These are phyloP conservation scores for Euglossa dilemma DNA, from an alignment of 1,140 invertebrate species.

Conservation along the genomic window DNA sequence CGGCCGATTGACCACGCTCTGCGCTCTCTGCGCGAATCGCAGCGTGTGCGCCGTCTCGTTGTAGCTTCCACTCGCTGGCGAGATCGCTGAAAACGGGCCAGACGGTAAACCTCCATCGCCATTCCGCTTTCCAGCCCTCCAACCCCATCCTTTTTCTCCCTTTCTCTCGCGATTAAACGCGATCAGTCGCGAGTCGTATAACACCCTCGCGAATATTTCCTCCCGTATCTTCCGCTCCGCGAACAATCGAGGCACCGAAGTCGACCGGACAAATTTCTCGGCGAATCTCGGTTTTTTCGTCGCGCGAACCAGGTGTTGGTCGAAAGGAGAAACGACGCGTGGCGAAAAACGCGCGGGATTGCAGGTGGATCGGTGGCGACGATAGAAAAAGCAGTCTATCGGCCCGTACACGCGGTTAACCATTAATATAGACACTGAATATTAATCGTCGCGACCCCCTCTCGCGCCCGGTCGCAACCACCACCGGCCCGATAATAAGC, in stretches of 20 bases:
- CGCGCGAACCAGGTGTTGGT: background rate
- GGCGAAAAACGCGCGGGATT: background rate
- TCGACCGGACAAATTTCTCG: too few species aligned
- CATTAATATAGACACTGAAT: slow-evolving; percentile 57
- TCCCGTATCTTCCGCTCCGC: too few species aligned
- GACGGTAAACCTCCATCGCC: background rate
- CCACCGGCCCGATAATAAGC: slow-evolving; percentile 57
- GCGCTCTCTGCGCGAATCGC: slow-evolving; percentile 87
- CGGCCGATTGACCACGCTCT: slow-evolving; percentile 87
- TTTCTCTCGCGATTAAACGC: slow-evolving; percentile 12
- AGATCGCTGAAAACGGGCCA: slow-evolving; percentile 84
- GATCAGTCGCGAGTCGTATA: too few species aligned
- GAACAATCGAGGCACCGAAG: too few species aligned
- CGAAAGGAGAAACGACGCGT: slow-evolving; percentile 1
- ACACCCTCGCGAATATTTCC: too few species aligned
- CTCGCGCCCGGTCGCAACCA: background rate
- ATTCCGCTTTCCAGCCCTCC: too few species aligned
- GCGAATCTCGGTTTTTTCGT: too few species aligned
- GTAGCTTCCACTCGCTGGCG: slow-evolving; percentile 86
- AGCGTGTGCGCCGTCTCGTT: slow-evolving; percentile 88
- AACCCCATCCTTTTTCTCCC: too few species aligned
- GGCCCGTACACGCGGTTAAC: slow-evolving; percentile 29
- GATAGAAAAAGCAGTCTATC: too few species aligned
- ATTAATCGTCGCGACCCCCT: slow-evolving; percentile 48
- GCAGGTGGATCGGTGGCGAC: too few species aligned